Evolutionary conservation across 1,140 invertebrate genomes (phyloP), one percentile per base, ranked within the genome.

Genomic region (Lepeophtheirus salmonis): DNA sequence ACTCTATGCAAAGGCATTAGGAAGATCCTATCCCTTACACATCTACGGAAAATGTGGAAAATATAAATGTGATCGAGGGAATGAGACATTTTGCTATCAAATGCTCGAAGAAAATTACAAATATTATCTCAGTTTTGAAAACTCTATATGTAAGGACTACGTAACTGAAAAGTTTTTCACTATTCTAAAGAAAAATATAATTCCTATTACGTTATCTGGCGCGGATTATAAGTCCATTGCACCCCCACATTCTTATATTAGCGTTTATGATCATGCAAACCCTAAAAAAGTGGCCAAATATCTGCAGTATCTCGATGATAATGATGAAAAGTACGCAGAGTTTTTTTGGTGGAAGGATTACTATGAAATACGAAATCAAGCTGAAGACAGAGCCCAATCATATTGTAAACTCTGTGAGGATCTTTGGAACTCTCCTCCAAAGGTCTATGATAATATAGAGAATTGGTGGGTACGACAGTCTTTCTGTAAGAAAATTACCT

Each of bases 1-100:
- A 63, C 53, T 65, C 6, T 74, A 71, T 62, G 73, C 70, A 0
- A 61, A 66, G 52, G 67, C 74, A 61, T 64, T 76, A 2, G 48
- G 66, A 14, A 70, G 70, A 51, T 66, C 67, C 52, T 69, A 77
- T 20, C 56, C 65, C 16, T 72, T 77, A 13, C 74, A 78, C 64
- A 72, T 76, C 21, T 78, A 72, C 62, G 76, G 76, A 14, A 64
- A 56, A 4, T 78, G 76, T 65, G 70, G 69, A 63, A 50, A 67
- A 62, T 12, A 57, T 3, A 41, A 53, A 4, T 69, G 68, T 23
- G 21, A 60, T 4, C 65, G 62, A 4, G 53, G 62, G 4, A 55
- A 67, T 48, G 21, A 63, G 59, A 21, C 56, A 57, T 30, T 50
- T 22, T 65, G 68, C 64, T 59, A 53, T 62, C n/a, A 61, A 64